Conservation (phyloP, 2,113 vertebrate species). For the Oreocharis arfaki region DNA sequence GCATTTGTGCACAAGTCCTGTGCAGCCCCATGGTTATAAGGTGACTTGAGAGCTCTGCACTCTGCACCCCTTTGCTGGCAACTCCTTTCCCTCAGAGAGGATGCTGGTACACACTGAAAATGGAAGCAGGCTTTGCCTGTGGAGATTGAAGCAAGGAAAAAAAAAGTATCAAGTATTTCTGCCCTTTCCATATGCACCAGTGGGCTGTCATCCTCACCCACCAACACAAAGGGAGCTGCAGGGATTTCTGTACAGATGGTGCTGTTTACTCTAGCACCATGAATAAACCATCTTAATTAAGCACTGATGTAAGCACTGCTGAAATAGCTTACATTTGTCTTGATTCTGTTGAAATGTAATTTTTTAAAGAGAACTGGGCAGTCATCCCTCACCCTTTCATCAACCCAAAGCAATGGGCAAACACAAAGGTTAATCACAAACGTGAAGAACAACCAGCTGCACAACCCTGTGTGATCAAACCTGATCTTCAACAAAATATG, state of each 20-base stretch:
- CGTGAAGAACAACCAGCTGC: background rate
- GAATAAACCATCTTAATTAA: background rate
- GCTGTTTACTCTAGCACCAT: background rate
- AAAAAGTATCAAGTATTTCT: background rate
- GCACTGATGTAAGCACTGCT: background rate
- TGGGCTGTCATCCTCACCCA: background rate
- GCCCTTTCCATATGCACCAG: background rate
- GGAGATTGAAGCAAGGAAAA: background rate
- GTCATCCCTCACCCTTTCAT: background rate
- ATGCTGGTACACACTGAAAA: background rate
- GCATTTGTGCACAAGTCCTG: background rate
- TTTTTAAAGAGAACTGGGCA: background rate
- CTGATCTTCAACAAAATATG: background rate
- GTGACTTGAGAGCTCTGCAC: background rate
- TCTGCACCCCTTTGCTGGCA: rapidly evolving
- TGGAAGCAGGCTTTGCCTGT: background rate
- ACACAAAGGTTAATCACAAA: background rate
- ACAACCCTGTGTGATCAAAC: background rate
- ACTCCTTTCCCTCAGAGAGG: background rate
- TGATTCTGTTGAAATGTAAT: background rate
- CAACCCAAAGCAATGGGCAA: background rate
- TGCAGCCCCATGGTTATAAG: background rate
- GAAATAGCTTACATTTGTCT: background rate
- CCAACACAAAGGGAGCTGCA: background rate
- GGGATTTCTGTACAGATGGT: background rate